Base-by-base conservation (phyloP, 2,888 invertebrate genomes). In the Phalera bucephala region DNA sequence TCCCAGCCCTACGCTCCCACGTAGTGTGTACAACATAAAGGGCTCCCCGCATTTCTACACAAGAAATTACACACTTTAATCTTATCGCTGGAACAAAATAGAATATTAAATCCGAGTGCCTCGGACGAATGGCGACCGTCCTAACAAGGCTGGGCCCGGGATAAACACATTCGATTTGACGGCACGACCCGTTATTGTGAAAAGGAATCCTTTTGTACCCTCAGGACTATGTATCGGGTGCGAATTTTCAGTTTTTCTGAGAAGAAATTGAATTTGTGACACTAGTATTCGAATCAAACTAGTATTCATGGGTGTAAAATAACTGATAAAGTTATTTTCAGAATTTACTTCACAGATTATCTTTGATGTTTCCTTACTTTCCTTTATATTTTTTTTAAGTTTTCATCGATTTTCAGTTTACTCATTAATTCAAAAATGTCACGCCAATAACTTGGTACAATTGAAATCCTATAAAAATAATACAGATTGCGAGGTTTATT, bases 21-120 rank as follows among this genome's bases (percentile, higher is more conserved):
- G 32, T 69, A 77, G 71, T 64, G 67, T 68, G 73, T 74, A 72
- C 72, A 14, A 27, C 12, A 25, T 12, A 77, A 80, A 78, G 66
- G 39, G 69, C 69, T 72, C 64, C 79, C 73, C 77, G 60, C 72
- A 69, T 77, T 77, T 67, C 75, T 75, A 76, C 75, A 69, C 79
- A 88, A 88, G 88, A 88, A 89, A 88, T 88, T 89, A 89, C 88
- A 83, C 83, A 87, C 86, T 89, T 88, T 88, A 86, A 86, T 86
- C 88, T 89, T 89, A 89, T 88, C 88, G 76, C 64, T 53, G 64
- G 77, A 72, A 80, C 84, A 82, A 88, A 87, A 88, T 85, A 84
- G 87, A 88, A 89, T 88, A 87, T 88, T 84, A 84, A 88, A 88
- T 84, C 77, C 81, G 73, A 55, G 74, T 75, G 73, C 68, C 72